phyloP scores from a whole-genome alignment of 2,797 vertebrate genomes.

The Pseudochirops cupreus region DNA sequence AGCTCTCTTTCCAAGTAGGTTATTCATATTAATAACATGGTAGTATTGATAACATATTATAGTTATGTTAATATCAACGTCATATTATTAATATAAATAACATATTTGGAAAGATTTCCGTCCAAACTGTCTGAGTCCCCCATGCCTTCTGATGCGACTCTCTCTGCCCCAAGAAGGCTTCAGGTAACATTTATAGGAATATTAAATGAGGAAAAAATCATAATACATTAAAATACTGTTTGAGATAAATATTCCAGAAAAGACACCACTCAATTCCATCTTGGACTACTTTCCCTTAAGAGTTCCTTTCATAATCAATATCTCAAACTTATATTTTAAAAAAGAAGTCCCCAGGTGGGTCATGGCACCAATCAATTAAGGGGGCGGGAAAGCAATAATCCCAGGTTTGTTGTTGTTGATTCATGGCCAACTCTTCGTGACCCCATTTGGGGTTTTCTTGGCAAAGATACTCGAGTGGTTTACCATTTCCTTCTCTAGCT shows the following conservation, averaged over 20 bases:
- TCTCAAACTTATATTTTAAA: neutral
- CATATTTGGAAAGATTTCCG: neutral
- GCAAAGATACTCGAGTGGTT: neutral
- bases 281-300: neutral
- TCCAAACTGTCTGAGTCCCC: neutral
- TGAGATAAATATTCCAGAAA: neutral
- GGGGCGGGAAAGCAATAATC: neutral
- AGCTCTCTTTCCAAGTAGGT: neutral
- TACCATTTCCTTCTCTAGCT: neutral
- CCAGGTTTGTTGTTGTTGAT: neutral
- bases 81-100: neutral
- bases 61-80: neutral
- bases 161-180: neutral
- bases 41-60: neutral
- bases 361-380: neutral
- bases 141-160: neutral
- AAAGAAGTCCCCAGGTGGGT: neutral
- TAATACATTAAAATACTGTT: neutral
- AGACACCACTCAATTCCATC: neutral
- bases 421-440: neutral
- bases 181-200: neutral
- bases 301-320: neutral
- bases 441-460: neutral
- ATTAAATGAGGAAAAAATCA: neutral
- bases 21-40: neutral